Percentiles rank a stretch among this genome's conserved stretches.
Evolutionary conservation across 2,888 invertebrate species (phyloP).

Genomic region (Allolobophora icterica): DNA sequence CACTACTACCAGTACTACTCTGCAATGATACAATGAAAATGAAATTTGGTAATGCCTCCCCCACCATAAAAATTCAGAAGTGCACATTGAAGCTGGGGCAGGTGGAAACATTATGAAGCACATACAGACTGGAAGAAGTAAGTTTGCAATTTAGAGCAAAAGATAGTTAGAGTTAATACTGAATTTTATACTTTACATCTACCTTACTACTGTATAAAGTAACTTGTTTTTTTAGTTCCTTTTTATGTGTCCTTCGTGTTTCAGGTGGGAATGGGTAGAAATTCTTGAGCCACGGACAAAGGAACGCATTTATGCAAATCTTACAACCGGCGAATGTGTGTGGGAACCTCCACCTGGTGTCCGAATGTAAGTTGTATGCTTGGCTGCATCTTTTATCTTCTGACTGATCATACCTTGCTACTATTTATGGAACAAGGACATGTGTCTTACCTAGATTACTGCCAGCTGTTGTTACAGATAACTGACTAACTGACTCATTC

Average conservation of each 20-base stretch:
- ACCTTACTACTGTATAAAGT: background rate
- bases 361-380: slow-evolving; percentile 62
- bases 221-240: background rate
- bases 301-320: slow-evolving; percentile 99
- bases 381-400: background rate
- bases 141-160: too few species aligned
- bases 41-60: too few species aligned
- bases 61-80: too few species aligned
- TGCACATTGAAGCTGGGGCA: too few species aligned
- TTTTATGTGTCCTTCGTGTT: slow-evolving; percentile 4
- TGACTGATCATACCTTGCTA: background rate
- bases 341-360: slow-evolving; percentile 88
- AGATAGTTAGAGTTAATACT: background rate
- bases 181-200: background rate
- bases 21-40: too few species aligned
- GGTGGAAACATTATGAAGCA: too few species aligned
- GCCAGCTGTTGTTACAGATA: background rate
- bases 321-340: slow-evolving; percentile 96
- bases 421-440: background rate
- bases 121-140: too few species aligned
- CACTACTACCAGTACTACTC: too few species aligned
- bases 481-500: background rate
- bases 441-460: background rate
- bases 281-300: slow-evolving; percentile 97
- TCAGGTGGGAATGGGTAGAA: slow-evolving; percentile 85